Evolutionary conservation across 2,888 invertebrate genomes (phyloP).

Genomic region (Colletes collaris): DNA sequence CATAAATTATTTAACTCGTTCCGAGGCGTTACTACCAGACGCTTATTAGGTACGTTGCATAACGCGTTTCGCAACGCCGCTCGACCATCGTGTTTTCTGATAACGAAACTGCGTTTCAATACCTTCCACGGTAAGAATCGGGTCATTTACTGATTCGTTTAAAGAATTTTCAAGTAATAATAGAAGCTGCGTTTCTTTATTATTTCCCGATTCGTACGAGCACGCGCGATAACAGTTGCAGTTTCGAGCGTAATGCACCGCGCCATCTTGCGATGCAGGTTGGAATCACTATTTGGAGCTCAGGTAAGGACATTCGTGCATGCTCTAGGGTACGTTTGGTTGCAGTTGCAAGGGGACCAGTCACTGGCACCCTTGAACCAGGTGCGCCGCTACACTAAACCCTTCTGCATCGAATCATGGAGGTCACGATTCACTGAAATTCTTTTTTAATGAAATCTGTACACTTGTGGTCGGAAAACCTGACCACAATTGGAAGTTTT

Average conservation of each 20-base stretch:
- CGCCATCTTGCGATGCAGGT: constrained; percentile 59
- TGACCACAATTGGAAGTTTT: too few species aligned
- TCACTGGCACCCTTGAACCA: too few species aligned
- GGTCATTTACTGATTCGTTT: constrained; percentile 16
- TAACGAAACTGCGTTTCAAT: constrained; percentile 10
- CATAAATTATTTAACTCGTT: constrained; percentile 68
- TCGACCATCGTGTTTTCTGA: constrained; percentile 21
- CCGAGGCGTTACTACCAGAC: constrained; percentile 47
- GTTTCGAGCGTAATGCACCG: constrained; percentile 23
- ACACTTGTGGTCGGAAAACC: too few species aligned
- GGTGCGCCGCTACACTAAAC: too few species aligned
- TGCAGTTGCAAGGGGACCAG: constrained; percentile 39
- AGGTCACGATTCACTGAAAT: too few species aligned
- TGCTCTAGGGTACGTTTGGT: constrained; percentile 38
- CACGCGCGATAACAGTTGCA: not conserved
- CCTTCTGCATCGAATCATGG: too few species aligned
- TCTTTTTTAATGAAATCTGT: too few species aligned
- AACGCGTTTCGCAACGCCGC: constrained; percentile 61
- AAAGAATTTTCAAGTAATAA: not conserved
- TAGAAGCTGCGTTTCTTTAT: too few species aligned
- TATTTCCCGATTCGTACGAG: too few species aligned
- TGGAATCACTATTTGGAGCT: constrained; percentile 12
- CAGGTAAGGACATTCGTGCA: constrained; percentile 45
- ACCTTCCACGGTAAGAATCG: not conserved
- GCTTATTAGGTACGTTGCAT: constrained; percentile 61